Evolutionary conservation across 2,113 vertebrate species (phyloP).

Genomic region (Martes martes): DNA sequence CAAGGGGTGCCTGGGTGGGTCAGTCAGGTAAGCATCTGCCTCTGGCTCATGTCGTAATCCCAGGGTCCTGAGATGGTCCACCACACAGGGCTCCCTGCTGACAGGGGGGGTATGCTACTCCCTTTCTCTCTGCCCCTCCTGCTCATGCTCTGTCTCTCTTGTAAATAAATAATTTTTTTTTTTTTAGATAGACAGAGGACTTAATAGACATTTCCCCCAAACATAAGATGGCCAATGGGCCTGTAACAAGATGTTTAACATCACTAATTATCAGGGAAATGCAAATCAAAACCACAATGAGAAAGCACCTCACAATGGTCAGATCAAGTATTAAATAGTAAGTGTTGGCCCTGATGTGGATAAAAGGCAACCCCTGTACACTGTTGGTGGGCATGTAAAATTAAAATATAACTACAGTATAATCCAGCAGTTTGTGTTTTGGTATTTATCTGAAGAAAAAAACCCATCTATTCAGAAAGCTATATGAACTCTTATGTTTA

Average conservation of each 20-base stretch:
- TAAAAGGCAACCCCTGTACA: neutral
- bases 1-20: too few relatives aligned
- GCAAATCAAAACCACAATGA: neutral
- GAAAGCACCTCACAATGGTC: neutral
- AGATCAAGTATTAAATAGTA: neutral
- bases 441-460: neutral
- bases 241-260: neutral
- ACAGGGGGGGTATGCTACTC: neutral
- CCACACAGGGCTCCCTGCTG: neutral
- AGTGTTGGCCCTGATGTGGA: neutral
- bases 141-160: neutral
- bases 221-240: neutral
- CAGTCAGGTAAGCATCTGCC: too few relatives aligned
- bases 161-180: neutral
- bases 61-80: neutral
- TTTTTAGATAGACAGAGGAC: neutral
- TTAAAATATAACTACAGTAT: neutral
- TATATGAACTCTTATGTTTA: neutral
- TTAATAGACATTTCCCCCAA: neutral
- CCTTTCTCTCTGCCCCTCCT: neutral
- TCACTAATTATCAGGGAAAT: neutral
- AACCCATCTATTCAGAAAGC: neutral
- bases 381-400: neutral
- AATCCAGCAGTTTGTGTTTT: neutral
- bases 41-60: too few relatives aligned